Conservation (phyloP, 2,113 vertebrate species). For the Crocuta crocuta region DNA sequence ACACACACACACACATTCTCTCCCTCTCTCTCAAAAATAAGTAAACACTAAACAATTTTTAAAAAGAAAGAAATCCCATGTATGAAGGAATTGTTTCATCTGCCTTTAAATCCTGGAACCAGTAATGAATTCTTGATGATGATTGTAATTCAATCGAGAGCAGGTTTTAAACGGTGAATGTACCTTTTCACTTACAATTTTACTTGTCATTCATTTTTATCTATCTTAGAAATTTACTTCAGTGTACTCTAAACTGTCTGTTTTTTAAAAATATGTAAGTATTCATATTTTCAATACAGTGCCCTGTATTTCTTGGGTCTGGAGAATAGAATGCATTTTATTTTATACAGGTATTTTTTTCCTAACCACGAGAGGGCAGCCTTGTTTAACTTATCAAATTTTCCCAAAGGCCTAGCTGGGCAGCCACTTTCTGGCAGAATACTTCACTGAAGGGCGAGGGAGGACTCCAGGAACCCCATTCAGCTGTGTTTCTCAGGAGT, state of each 20-base stretch:
- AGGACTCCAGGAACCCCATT: not conserved
- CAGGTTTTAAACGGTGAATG: not conserved
- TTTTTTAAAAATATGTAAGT: not conserved
- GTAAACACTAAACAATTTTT: too few relatives aligned
- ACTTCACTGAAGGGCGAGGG: not conserved
- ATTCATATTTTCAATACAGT: not conserved
- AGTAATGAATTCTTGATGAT: not conserved
- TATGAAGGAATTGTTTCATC: not conserved
- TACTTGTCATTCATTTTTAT: not conserved
- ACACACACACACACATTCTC: too few relatives aligned
- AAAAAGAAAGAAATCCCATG: not conserved
- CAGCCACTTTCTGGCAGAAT: not conserved
- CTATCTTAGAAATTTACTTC: not conserved
- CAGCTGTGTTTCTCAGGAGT: not conserved
- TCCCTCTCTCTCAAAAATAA: too few relatives aligned
- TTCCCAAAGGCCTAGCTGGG: not conserved
- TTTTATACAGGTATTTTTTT: not conserved
- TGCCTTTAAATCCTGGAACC: constrained; percentile 9
- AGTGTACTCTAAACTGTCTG: not conserved
- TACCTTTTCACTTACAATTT: constrained; percentile 5
- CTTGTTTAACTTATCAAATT: constrained; percentile 81
- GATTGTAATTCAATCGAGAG: not conserved
- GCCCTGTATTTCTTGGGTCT: not conserved
- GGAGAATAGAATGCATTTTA: not conserved
- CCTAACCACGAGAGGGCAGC: constrained; percentile 84